phyloP scores from a whole-genome alignment of 2,113 vertebrate genomes.

The Neodon shergylaensis region DNA sequence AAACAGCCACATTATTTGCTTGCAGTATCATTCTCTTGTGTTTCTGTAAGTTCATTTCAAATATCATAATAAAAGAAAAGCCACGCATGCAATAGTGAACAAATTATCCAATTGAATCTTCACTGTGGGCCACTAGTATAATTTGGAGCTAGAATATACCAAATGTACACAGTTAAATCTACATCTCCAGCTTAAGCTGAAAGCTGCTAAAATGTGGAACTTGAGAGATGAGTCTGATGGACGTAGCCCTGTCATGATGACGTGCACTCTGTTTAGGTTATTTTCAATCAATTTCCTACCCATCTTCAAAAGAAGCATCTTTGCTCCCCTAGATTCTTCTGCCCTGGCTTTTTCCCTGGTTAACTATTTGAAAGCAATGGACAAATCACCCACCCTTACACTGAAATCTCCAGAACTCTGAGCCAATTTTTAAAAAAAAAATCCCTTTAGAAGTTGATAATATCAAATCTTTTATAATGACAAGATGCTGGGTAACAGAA shows the following conservation, averaged over 20 bases:
- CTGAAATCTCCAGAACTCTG: neutral
- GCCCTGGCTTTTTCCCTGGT: neutral
- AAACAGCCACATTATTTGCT: neutral
- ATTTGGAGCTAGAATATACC: neutral
- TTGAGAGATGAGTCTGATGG: neutral
- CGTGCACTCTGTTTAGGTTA: neutral
- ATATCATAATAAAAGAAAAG: neutral
- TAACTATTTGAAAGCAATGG: neutral
- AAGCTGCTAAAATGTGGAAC: neutral
- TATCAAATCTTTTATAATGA: neutral
- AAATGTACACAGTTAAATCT: neutral
- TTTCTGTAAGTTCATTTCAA: neutral
- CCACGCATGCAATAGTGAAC: neutral
- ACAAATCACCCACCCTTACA: rapidly evolving
- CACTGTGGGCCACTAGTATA: neutral
- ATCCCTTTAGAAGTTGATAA: neutral
- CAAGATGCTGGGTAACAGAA: neutral
- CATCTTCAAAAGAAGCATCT: neutral
- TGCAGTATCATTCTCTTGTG: neutral
- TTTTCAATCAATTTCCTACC: neutral
- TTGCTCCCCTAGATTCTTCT: neutral
- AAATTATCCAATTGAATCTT: neutral
- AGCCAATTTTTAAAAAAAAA: neutral
- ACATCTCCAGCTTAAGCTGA: neutral
- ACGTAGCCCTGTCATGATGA: too few species aligned